Evolutionary conservation across 2,113 vertebrate species (phyloP), one percentile per base, ranked within the genome.

Genomic region (Lagopus leucura): DNA sequence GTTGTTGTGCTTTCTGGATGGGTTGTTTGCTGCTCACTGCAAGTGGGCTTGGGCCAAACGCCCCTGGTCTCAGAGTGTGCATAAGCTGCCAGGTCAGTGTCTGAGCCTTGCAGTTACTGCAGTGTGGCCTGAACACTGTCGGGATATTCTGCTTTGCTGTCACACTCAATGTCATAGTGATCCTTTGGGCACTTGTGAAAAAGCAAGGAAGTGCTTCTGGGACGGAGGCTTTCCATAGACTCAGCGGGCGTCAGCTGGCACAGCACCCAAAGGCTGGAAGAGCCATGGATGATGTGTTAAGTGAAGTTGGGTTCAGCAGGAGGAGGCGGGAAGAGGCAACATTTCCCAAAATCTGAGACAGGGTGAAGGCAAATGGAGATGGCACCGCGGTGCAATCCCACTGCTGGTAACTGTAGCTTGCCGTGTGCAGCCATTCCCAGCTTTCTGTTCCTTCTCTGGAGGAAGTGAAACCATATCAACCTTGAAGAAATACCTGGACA

Each of bases 301-400:
- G 47, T 50, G 80, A 20, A 54, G 32, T 80, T n/a, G 52, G 65
- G 57, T 78, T 90, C 65, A 69, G 87, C 70, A 57, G 81, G 55
- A 81, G 47, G 74, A 76, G 79, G 48, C 61, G 77, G 4, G 4
- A 82, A 86, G 50, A 69, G 81, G 48, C 52, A 84, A 0, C 78
- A 78, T 96, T 88, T 92, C 64, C 77, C 64, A 40, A 92, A 91
- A 90, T 65, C 86, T 63, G 76, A 78, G 81, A 22, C 91, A 92
- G 76, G 88, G 60, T 81, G 77, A 89, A 34, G 74, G 82, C 75
- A 36, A 0, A 1, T 43, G 66, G 81, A 90, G 76, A 34, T 76
- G 72, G 43, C 71, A 42, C 40, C 43, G 43, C 50, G 66, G 82
- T 75, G 54, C 91, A 80, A 52, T 43, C 55, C 85, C 40, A 2